Evolutionary conservation across 2,888 invertebrate species (phyloP).

Genomic region (Globia sparganii): DNA sequence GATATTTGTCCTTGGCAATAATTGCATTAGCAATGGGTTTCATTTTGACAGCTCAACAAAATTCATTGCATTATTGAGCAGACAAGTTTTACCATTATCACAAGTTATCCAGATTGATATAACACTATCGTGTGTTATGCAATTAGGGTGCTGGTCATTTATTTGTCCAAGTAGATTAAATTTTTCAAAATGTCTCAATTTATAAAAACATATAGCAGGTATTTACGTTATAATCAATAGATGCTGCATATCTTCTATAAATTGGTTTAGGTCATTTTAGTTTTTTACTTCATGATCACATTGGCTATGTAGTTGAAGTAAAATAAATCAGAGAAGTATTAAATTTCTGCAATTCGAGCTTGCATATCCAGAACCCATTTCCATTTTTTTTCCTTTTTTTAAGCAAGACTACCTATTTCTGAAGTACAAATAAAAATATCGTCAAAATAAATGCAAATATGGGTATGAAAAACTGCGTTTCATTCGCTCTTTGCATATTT

Average conservation of each 20-base stretch:
- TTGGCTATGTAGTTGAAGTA: background rate
- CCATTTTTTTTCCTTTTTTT: background rate
- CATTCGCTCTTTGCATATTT: conserved; percentile 6
- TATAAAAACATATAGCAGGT: too few relatives aligned
- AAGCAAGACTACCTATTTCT: background rate
- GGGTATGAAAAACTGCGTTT: conserved; percentile 9
- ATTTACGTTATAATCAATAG: background rate
- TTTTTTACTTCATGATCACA: too few relatives aligned
- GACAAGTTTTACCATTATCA: background rate
- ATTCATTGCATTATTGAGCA: background rate
- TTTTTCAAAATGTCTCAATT: background rate
- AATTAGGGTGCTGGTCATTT: background rate
- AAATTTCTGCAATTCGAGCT: background rate
- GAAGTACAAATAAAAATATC: conserved; percentile 2
- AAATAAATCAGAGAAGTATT: background rate
- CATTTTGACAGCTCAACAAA: background rate
- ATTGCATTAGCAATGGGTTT: background rate
- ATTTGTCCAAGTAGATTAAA: background rate
- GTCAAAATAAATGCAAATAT: conserved; percentile 24
- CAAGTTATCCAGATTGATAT: background rate
- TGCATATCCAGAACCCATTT: background rate
- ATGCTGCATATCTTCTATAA: background rate
- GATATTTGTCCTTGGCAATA: background rate
- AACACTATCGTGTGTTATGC: too few relatives aligned
- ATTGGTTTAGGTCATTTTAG: background rate